A percentile compares a stretch with the other conserved stretches of the same genome.
Conservation (phyloP, 2,797 vertebrate species). For the Spheniscus humboldti region DNA sequence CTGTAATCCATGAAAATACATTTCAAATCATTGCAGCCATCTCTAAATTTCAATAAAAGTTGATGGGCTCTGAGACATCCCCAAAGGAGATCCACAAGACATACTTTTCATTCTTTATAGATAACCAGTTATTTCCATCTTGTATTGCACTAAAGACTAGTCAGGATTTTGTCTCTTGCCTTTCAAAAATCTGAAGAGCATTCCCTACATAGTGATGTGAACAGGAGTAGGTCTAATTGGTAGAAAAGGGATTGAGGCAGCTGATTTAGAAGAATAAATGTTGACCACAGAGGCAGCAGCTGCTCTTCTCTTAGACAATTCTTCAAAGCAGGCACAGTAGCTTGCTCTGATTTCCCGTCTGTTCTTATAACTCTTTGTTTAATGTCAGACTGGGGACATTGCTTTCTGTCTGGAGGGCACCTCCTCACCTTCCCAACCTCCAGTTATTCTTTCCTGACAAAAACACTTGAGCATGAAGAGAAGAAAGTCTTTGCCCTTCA, state of each 20-base stretch:
- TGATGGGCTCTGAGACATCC: background rate
- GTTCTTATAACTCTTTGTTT: background rate
- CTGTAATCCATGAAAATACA: background rate
- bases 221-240: background rate
- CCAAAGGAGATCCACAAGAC: background rate
- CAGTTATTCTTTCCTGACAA: background rate
- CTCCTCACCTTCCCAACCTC: constrained; percentile 22
- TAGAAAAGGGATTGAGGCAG: background rate
- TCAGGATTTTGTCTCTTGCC: background rate
- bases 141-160: background rate
- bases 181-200: background rate
- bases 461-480: background rate
- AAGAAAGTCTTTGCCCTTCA: background rate
- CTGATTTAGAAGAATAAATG: background rate
- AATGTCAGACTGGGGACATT: background rate
- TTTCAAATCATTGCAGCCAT: background rate
- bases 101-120: background rate
- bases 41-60: background rate
- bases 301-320: background rate
- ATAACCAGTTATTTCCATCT: background rate
- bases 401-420: background rate
- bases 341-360: background rate
- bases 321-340: background rate
- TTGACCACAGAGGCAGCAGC: background rate
- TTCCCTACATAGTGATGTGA: background rate